Evolutionary conservation across 1,140 invertebrate genomes (phyloP).

Genomic region (Rhopalosiphum maidis): DNA sequence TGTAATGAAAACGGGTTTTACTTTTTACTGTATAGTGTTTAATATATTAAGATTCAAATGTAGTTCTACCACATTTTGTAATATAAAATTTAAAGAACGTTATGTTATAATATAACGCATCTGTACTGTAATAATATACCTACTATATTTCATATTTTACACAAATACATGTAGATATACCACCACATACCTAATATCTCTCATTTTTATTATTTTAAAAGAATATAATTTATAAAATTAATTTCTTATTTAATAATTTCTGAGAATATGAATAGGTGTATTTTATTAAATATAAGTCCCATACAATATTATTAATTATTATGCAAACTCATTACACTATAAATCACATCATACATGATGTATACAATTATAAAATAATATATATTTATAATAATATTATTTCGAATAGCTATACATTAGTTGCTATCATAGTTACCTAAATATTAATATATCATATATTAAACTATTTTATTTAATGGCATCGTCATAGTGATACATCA

Average conservation of each 20-base stretch:
- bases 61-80: neutral
- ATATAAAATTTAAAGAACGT: neutral
- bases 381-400: too few species aligned
- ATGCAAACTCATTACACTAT: neutral
- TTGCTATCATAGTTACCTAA: neutral
- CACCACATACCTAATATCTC: neutral
- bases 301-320: neutral
- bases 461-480: neutral
- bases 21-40: neutral
- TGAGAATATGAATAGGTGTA: neutral
- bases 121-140: neutral
- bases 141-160: neutral
- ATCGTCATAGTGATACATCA: neutral
- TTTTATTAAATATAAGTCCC: neutral
- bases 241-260: neutral
- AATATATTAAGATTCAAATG: neutral
- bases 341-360: neutral
- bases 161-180: neutral
- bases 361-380: too few species aligned
- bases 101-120: neutral
- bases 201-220: neutral
- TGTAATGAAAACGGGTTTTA: neutral
- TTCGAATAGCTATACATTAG: neutral
- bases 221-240: neutral
- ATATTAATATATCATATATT: neutral